Evolutionary conservation across 2,113 vertebrate species (phyloP).

Genomic region (Cavia porcellus): DNA sequence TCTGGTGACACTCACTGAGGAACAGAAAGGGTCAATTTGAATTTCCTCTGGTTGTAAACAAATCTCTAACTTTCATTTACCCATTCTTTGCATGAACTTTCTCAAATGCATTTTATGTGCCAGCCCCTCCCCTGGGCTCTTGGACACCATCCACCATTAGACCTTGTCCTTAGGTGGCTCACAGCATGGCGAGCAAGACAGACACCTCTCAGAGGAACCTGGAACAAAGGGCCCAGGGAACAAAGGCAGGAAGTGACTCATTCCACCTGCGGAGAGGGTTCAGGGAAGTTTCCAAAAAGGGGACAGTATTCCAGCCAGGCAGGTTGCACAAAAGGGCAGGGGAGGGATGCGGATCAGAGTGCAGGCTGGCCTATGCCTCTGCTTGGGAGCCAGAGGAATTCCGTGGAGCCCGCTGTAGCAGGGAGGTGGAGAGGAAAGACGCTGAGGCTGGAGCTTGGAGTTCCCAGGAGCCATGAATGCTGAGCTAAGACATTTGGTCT

Average conservation of each 20-base stretch:
- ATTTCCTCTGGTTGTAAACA: neutral
- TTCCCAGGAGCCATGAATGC: neutral
- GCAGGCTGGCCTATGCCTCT: no score
- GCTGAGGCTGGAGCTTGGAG: neutral
- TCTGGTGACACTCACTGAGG: neutral
- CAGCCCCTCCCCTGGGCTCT: neutral
- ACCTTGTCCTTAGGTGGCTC: neutral
- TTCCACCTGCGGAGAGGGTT: neutral
- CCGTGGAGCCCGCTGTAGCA: neutral
- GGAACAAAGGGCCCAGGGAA: neutral
- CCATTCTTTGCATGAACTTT: neutral
- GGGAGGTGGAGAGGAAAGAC: neutral
- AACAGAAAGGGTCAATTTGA: neutral
- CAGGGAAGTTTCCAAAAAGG: neutral
- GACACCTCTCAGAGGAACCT: neutral
- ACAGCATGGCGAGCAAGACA: neutral
- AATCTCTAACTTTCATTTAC: neutral
- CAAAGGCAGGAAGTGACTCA: conserved; percentile 50
- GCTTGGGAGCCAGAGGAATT: neutral
- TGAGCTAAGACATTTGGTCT: neutral
- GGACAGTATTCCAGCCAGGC: neutral
- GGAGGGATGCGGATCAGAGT: neutral
- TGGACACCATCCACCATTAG: neutral
- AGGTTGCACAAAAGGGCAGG: neutral
- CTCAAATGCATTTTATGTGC: neutral